These are phyloP conservation scores for Actinernus sp. DNA, from an alignment of 92 coral and sea anemone genomes.

Conservation along the genomic window DNA sequence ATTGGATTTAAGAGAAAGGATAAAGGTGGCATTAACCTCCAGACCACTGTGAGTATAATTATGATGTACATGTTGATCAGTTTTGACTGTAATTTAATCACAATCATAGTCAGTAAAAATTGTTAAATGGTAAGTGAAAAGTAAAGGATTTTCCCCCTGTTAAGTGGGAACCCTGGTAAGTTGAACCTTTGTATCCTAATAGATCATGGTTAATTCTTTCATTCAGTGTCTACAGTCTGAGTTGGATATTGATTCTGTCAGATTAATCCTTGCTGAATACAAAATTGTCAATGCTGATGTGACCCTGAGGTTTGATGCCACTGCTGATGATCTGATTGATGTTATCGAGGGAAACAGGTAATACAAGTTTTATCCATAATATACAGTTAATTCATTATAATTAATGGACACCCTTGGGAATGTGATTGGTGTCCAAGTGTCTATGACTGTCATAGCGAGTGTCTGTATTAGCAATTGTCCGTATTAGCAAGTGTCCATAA, in stretches of 20 bases:
- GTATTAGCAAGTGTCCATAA: too few relatives aligned
- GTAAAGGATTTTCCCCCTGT: too few relatives aligned
- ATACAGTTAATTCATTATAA: not conserved
- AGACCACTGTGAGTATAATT: conserved; percentile 94
- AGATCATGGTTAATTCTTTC: too few relatives aligned
- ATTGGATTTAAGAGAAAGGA: conserved; percentile 92
- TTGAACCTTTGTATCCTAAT: too few relatives aligned
- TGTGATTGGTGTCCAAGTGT: not conserved
- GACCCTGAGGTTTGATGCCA: conserved; percentile 95
- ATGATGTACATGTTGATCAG: too few relatives aligned
- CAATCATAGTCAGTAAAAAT: not conserved
- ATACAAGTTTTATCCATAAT: too few relatives aligned
- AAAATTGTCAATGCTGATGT: conserved; percentile 96
- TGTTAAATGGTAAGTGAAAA: too few relatives aligned
- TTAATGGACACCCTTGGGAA: not conserved
- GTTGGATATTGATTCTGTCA: conserved; percentile 90
- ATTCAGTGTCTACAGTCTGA: conserved; percentile 95
- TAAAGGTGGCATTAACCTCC: conserved; percentile 97
- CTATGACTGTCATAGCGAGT: too few relatives aligned
- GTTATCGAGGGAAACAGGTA: conserved; percentile 99
- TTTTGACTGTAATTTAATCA: too few relatives aligned
- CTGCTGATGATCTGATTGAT: conserved; percentile 95
- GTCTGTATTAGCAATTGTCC: too few relatives aligned
- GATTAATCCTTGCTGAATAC: conserved; percentile 90
- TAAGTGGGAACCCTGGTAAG: too few relatives aligned